Evolutionary conservation across 2,888 invertebrate species (phyloP).

Genomic region (Aromia moschata): DNA sequence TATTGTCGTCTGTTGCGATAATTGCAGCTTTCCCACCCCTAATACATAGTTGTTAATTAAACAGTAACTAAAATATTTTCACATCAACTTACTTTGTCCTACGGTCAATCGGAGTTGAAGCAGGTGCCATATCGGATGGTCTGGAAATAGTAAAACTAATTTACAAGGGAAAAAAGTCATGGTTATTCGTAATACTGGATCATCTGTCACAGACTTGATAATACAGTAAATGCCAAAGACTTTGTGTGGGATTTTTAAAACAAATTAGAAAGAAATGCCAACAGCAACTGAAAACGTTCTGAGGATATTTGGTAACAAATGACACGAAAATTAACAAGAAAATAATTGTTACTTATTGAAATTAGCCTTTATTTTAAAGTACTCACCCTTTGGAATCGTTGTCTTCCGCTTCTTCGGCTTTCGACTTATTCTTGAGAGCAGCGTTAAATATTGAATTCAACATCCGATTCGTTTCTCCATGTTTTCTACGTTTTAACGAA

Average conservation of each 20-base stretch:
- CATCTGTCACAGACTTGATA: too few species aligned
- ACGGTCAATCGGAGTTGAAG: background rate
- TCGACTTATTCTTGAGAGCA: slow-evolving; percentile 17
- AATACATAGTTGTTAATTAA: slow-evolving; percentile 3
- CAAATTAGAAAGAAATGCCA: too few species aligned
- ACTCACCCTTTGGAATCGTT: background rate
- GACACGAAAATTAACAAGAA: too few species aligned
- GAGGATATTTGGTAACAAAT: too few species aligned
- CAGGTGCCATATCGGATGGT: background rate
- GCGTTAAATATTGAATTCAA: slow-evolving; percentile 41
- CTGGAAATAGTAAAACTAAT: slow-evolving; percentile 10
- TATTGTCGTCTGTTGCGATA: slow-evolving; percentile 24
- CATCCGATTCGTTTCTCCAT: slow-evolving; percentile 42
- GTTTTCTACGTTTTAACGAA: slow-evolving; percentile 36
- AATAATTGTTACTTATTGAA: too few species aligned
- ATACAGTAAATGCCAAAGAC: too few species aligned
- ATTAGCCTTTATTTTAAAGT: too few species aligned
- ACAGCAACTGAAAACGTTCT: too few species aligned
- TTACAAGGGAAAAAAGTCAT: too few species aligned
- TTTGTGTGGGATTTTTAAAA: too few species aligned
- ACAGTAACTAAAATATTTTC: background rate
- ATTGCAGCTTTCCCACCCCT: slow-evolving; percentile 3
- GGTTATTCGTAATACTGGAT: too few species aligned
- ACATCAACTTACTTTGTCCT: slow-evolving; percentile 3
- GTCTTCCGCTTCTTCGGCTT: background rate